A percentile compares a stretch with the other conserved stretches of the same genome.
Conservation (phyloP, 2,797 vertebrate genomes). For the Phalloptychus januarius region DNA sequence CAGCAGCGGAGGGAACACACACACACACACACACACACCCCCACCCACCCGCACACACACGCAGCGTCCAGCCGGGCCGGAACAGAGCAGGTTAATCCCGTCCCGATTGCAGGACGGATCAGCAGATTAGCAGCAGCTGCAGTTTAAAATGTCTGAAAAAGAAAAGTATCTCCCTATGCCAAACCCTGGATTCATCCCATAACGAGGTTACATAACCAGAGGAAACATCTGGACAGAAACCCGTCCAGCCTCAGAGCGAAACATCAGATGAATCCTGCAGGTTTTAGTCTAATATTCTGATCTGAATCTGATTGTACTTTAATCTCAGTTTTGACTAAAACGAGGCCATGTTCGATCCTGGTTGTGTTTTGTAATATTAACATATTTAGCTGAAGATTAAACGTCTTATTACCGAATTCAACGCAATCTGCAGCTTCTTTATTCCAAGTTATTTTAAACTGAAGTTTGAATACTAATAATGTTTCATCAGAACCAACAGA, state of each 20-base stretch:
- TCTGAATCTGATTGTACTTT: not conserved
- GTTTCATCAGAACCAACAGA: not conserved
- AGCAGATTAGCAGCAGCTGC: constrained; percentile 40
- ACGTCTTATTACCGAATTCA: too few species aligned
- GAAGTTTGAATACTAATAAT: too few species aligned
- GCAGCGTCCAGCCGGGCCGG: not conserved
- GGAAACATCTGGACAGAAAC: not conserved
- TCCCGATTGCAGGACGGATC: constrained; percentile 1
- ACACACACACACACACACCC: too few species aligned
- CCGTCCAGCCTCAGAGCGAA: too few species aligned
- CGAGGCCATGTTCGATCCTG: not conserved
- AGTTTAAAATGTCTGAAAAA: constrained; percentile 13
- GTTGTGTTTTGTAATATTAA: not conserved
- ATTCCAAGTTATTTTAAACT: too few species aligned
- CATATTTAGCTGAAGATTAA: too few species aligned
- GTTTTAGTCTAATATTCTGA: not conserved
- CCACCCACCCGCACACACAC: not conserved
- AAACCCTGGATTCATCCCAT: constrained; percentile 16
- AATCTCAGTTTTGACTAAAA: not conserved
- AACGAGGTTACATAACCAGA: not conserved
- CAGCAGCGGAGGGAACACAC: too few species aligned
- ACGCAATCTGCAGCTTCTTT: too few species aligned
- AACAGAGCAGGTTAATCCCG: constrained; percentile 12
- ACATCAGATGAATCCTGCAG: not conserved
- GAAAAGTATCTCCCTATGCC: constrained; percentile 7